Base-by-base conservation (phyloP, 1,140 invertebrate species). In the Saccostrea cuccullata region DNA sequence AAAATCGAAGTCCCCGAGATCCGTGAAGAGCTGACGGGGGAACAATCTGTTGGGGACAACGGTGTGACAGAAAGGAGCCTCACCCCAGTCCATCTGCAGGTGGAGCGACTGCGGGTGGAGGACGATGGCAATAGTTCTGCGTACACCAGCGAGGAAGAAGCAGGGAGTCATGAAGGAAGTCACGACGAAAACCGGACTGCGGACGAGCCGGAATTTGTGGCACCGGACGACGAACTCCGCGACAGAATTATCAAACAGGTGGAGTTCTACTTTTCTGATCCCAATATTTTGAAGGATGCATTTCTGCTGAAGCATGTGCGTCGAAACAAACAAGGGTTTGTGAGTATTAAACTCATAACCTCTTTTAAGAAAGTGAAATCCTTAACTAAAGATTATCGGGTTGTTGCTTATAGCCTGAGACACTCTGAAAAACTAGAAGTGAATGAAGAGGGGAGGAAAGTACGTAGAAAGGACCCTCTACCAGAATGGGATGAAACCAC, bases 281-380 rank as follows among this genome's bases (percentile, higher is more conserved):
- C 97, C 23, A 98, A 98, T 93, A 98, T 99, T 88, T 96, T 98
- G 1, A 99, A 98, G 94, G 98, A 99, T 94, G 98, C 98, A 2
- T 99, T 99, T 94, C 95, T 99, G 8, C 94, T 99, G 58, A 99
- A 99, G 94, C 98, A 99, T 94, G 98, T 99, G 4, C 96, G 98
- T 56, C 96, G 98, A 36, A 98, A 99, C 94, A 98, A 98, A 94
- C 98, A 98, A 94, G 98, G 98, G 13, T 99, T 97, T 95, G 98
- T 99, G 1, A 98, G 97, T 56, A 95, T 99, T 11, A 99, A 99
- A 94, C 95, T 99, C 64, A 98, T 99, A 85, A 98, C 98, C 1
- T 98, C 98, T 91, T 95, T 95, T 86, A 94, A 99, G 93, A 96
- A 98, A 82, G 98, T 99, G 40, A 95, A 95, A 91, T 92, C 94